Evolutionary conservation across 2,113 vertebrate species (phyloP).

Genomic region (Cyphomyrus plagiostoma): DNA sequence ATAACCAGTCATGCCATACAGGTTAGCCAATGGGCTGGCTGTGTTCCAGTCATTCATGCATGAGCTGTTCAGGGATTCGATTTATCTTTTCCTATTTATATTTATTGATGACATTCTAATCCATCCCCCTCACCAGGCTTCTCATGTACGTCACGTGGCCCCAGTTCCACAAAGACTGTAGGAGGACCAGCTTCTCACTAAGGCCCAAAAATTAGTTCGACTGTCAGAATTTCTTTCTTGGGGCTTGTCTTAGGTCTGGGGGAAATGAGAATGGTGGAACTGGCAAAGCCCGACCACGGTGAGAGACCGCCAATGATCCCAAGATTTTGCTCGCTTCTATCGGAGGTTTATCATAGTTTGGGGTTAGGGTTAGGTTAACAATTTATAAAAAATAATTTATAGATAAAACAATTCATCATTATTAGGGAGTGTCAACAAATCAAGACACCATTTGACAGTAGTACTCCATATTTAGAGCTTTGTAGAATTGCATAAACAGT

Average conservation of each 20-base stretch:
- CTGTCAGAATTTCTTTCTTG: background rate
- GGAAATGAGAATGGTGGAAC: background rate
- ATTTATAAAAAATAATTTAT: no score
- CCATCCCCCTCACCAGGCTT: background rate
- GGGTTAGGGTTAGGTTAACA: no score
- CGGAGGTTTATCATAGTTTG: background rate
- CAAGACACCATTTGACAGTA: background rate
- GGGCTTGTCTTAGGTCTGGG: background rate
- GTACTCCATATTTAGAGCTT: background rate
- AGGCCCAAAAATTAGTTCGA: background rate
- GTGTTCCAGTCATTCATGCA: background rate
- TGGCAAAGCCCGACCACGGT: background rate
- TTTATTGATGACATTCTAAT: background rate
- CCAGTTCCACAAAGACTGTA: background rate
- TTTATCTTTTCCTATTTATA: background rate
- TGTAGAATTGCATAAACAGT: background rate
- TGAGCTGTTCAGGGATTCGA: background rate
- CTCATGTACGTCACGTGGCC: background rate
- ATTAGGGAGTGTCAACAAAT: background rate
- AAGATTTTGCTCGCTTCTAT: background rate
- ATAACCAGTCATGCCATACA: background rate
- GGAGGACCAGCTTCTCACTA: background rate
- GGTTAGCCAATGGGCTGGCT: background rate
- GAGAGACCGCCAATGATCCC: background rate
- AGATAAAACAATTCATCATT: background rate